Evolutionary conservation across 2,888 invertebrate species (phyloP), one percentile per base, ranked within the genome.

Genomic region (Drosophila subsilvestris): DNA sequence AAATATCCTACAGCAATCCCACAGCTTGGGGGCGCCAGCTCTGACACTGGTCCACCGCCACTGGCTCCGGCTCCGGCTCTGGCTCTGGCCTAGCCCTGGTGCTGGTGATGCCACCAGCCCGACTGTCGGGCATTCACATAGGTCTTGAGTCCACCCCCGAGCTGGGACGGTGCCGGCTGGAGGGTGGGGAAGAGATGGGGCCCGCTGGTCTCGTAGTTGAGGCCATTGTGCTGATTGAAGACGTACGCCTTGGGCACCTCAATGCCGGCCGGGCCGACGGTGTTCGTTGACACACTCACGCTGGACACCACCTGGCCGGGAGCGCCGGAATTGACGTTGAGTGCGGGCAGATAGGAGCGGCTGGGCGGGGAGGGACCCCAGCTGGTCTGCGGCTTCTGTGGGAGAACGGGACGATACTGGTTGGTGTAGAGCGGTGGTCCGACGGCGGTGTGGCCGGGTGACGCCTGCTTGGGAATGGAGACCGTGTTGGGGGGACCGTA

Each of bases 211-310:
- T 92, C 92, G 32, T 88, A 92, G 58, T 84, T 90, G 45, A 92
- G 74, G 22, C 92, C 92, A 47, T 92, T 92, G 75, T 92, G 92
- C 70, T 92, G 91, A 74, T 92, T 92, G 63, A 90, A 92, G 3
- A 92, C 82, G 65, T 86, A 92, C 0, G 92, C 91, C 75, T 91
- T 92, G 62, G 92, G 91, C 50, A 88, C 80, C 55, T 86, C 88
- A n/a, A 69, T 59, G 12, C 79, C 58, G 4, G 51, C 55, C 0
- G 66, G 55, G 2, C 59, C 72, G 29, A 73, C 73, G 8, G 75
- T 25, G 9, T 78, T 65, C 1, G 63, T 62, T 2, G 85, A 88
- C 0, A 88, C 86, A 22, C 79, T 86, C 0, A 85, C 75, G 12
- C 55, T 83, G 54, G 85, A 88, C 2, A 86, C 50, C 20, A 82